Evolutionary conservation across 2,113 vertebrate genomes (phyloP), one percentile per base, ranked within the genome.

Genomic region (Bufo bufo): DNA sequence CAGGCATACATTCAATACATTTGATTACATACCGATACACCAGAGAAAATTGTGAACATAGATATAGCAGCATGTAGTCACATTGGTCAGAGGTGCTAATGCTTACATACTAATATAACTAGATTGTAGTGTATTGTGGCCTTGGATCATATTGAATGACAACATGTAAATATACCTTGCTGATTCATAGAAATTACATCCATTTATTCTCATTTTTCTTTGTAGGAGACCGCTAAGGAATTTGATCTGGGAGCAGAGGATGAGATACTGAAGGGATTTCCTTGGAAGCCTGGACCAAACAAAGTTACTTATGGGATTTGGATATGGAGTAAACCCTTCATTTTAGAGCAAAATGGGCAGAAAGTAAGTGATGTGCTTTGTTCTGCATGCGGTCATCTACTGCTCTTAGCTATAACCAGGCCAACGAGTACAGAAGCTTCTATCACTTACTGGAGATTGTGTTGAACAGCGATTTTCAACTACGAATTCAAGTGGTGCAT

Each of bases 321-420:
- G 79, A 63, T 82, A 17, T 82, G 79, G 79, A 59, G 79, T 45
- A 43, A 63, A 63, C 79, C 79, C 43, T 82, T 82, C 43, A n/a
- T 82, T 19, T n/a, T 82, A 58, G 58, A 82, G 59, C 56, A 12
- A 9, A 82, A 82, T 19, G 58, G 56, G 47, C 14, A 63, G 14
- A 82, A 82, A 17, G 79, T 82, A 82, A 45, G 79, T 61, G 58
- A 45, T 59, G 2, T 11, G 52, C 56, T 14, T 59, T 52, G 52
- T 52, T 52, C 52, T 47, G 9, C 43, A 75, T 47, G 17, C 6
- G 16, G 5, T 47, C 3, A 12, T 5, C 45, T 45, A 13, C 45
- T 17, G 2, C 1, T 49, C 49, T 75, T 75, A 49, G 61, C 61
- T 63, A 45, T 19, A 19, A 13, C 43, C 71, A 17, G 71, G 4